Evolutionary conservation across 1,140 invertebrate species (phyloP).

Genomic region (Babylonia areolata): DNA sequence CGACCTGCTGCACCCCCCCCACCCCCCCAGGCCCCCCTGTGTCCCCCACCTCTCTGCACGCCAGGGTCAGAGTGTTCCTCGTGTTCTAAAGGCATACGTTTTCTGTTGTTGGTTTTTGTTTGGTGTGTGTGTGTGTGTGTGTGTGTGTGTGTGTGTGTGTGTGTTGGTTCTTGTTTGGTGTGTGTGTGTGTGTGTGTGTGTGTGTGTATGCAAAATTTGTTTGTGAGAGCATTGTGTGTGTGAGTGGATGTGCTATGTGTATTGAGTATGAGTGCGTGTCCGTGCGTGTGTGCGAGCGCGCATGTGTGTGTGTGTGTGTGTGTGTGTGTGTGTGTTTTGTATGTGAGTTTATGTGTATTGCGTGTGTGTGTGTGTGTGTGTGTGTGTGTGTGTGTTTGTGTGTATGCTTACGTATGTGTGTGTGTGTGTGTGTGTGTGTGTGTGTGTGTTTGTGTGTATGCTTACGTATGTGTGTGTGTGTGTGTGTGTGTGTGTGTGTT

Average conservation of each 20-base stretch:
- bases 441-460: background rate
- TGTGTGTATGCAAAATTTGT: background rate
- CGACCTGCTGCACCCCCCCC: no score
- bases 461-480: background rate
- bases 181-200: background rate
- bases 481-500: background rate
- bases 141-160: background rate
- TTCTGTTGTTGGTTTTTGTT: no score
- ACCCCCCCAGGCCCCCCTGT: no score
- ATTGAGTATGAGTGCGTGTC: background rate
- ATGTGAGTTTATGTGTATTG: background rate
- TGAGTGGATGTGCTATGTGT: background rate
- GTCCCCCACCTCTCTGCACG: no score
- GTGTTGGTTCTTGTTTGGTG: background rate
- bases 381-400: constrained; percentile 1
- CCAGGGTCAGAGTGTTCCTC: no score
- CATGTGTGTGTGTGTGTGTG: background rate
- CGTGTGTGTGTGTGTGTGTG: background rate
- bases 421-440: constrained; percentile 9
- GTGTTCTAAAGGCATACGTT: no score
- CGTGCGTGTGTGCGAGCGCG: background rate
- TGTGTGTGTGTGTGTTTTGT: background rate
- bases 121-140: background rate
- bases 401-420: background rate
- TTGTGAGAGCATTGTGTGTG: background rate